Conservation (phyloP, 1,140 invertebrate species). For the Trissolcus basalis region DNA sequence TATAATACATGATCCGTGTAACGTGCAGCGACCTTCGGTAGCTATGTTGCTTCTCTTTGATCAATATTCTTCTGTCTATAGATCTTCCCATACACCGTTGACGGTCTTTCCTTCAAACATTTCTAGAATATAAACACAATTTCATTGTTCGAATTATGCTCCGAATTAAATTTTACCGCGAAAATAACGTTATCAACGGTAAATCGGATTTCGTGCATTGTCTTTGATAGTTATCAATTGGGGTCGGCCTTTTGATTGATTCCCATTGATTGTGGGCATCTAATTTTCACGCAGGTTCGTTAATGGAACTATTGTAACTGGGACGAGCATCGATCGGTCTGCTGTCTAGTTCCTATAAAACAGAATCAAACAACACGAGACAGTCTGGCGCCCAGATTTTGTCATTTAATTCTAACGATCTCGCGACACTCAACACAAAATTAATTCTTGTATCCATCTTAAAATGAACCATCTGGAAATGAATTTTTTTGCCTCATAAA, state of each 20-base stretch:
- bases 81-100: conserved; percentile 1
- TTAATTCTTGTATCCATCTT: not conserved
- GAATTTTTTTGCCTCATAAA: too few species aligned
- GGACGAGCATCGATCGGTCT: conserved; percentile 18
- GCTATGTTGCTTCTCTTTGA: conserved; percentile 25
- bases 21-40: conserved; percentile 30
- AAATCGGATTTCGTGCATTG: not conserved
- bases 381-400: conserved; percentile 11
- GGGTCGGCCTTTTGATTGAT: not conserved
- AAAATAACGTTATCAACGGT: not conserved
- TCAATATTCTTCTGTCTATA: conserved; percentile 27
- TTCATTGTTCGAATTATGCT: not conserved
- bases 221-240: too few species aligned
- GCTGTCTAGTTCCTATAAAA: not conserved
- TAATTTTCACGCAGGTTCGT: conserved; percentile 27
- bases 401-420: conserved; percentile 12
- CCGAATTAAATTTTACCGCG: not conserved
- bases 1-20: conserved; percentile 36
- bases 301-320: conserved; percentile 26
- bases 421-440: not conserved
- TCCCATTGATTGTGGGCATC: not conserved
- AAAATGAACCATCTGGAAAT: not conserved
- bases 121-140: conserved; percentile 1
- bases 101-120: conserved; percentile 4
- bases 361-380: conserved; percentile 14